These are phyloP conservation scores for Lota lota DNA, from an alignment of 2,113 vertebrate genomes.

Conservation along the genomic window DNA sequence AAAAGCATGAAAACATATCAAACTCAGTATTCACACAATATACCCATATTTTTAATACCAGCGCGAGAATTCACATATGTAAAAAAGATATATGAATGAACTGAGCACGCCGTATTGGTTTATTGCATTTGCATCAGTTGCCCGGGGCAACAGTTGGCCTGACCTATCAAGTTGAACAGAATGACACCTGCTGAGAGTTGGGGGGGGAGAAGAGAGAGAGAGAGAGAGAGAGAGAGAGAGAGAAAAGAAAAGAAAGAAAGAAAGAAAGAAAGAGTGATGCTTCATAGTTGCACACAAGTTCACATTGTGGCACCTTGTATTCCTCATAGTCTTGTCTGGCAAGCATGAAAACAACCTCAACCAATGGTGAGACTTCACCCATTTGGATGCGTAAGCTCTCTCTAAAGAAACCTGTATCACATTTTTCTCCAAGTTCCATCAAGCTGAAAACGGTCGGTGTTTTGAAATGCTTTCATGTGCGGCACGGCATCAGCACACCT, in stretches of 20 bases:
- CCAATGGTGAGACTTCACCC: no score
- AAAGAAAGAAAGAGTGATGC: background rate
- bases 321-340: background rate
- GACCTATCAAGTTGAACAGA: slow-evolving; percentile 22
- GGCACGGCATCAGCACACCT: slow-evolving; percentile 1
- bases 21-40: no score
- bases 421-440: background rate
- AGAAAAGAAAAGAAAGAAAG: background rate
- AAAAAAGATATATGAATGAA: background rate
- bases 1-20: no score
- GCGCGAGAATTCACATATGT: background rate
- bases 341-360: background rate
- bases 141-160: slow-evolving; percentile 19
- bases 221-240: slow-evolving; percentile 2
- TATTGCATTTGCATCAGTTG: background rate
- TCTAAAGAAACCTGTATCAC: background rate
- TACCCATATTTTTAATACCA: background rate
- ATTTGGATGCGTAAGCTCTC: no score
- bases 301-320: background rate
- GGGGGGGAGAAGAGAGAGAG: slow-evolving; percentile 10
- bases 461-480: background rate
- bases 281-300: background rate
- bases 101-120: background rate
- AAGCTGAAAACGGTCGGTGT: background rate
- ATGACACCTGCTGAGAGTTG: slow-evolving; percentile 24